These are phyloP conservation scores for Acleris literana DNA, from an alignment of 2,888 invertebrate genomes.

Conservation along the genomic window DNA sequence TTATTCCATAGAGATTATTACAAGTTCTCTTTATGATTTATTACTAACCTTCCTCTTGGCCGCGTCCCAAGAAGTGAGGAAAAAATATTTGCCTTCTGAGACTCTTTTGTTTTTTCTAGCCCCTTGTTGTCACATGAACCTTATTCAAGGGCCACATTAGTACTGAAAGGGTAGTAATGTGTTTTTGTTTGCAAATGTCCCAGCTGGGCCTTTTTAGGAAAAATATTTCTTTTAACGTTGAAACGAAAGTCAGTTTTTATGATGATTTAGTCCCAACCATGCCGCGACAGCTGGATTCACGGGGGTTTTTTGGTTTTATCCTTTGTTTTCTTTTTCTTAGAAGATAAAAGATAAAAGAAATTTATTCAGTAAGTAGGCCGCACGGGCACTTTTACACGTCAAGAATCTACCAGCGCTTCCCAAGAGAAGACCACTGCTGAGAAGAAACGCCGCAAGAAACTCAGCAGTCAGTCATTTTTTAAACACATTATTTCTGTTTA, in stretches of 20 bases:
- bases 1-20: conserved; percentile 25
- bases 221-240: conserved; percentile 6
- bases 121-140: conserved; percentile 38
- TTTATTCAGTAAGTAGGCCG: too few species aligned
- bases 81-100: conserved; percentile 40
- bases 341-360: too few species aligned
- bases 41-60: background rate
- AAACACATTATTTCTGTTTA: too few species aligned
- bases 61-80: conserved; percentile 36
- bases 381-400: too few species aligned
- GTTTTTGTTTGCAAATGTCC: conserved; percentile 20
- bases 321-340: too few species aligned
- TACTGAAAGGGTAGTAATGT: conserved; percentile 31
- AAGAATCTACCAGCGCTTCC: too few species aligned
- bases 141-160: conserved; percentile 36
- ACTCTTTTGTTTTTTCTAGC: conserved; percentile 39
- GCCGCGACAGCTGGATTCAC: too few species aligned
- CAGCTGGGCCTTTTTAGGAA: background rate
- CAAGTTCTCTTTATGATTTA: conserved; percentile 30
- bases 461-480: too few species aligned
- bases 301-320: too few species aligned
- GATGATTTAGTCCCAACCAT: background rate
- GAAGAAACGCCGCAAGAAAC: too few species aligned
- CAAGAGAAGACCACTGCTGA: too few species aligned
- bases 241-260: background rate